Base-by-base conservation (phyloP, 2,113 vertebrate species). In the Nothocercus nigrocapillus region DNA sequence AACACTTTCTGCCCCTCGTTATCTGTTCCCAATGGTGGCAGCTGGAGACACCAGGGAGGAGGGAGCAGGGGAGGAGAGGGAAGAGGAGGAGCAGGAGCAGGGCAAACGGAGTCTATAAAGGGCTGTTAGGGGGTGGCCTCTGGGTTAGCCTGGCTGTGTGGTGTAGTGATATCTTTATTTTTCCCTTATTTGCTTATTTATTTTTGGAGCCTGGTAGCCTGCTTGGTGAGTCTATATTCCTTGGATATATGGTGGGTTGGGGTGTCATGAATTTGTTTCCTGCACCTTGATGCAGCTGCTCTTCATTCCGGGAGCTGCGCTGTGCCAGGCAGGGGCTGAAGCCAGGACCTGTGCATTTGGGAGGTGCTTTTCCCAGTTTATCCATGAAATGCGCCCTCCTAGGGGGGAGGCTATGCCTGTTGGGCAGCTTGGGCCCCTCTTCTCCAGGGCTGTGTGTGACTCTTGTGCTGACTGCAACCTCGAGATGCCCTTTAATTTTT, bases 401-500 rank as follows among this genome's bases (percentile, higher is more conserved):
- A 2, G 3, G 36, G 42, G 51, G 19, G 34, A 25, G 20, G 36
- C n/a, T 1, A 8, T 53, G 28, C 10, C 1, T 6, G 24, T 14
- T 28, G 32, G n/a, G 45, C 67, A 66, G 44, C 62, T 88, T 2
- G 7, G 32, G 16, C 82, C 13, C 36, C 27, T 67, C n/a, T n/a
- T 20, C 47, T 7, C 19, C 11, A 1, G 68, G 36, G 64, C 32
- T 1, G 5, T 78, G 3, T 2, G 1, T 40, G 21, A 68, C 82
- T 54, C 91, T 89, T 5, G 2, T n/a, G 0, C 32, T 61, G 72
- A 32, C 69, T 30, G 30, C 76, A 94, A 80, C 91, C 86, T 91
- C 68, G 44, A 81, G 90, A 82, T 72, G 82, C 32, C 44, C 88
- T 89, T 67, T 25, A 84, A 87, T 91, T 82, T 93, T 96, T 94